Base-by-base conservation (phyloP, 2,797 vertebrate genomes). In the Potorous gilbertii region DNA sequence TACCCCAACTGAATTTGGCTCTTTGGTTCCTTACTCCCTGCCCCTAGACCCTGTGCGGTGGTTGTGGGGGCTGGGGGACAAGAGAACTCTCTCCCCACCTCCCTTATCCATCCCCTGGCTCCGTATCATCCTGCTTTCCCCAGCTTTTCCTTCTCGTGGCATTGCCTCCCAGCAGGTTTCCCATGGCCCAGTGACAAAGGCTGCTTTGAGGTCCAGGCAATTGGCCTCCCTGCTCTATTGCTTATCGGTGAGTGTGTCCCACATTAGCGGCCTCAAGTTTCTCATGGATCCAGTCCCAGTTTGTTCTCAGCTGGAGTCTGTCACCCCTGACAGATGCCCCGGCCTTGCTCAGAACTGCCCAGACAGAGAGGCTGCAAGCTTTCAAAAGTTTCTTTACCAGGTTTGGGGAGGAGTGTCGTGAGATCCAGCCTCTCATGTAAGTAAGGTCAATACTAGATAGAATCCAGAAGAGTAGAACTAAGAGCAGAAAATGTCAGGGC, bases 21-120 rank as follows among this genome's bases (percentile, higher is more conserved):
- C 90, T 94, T 95, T 52, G 34, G n/a, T n/a, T 55, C 66, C 56
- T 94, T 91, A 90, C 46, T 96, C 96, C 91, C 74, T 3, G 87
- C 90, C 92, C 95, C 74, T 93, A 95, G 92, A 92, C 0, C 94
- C 55, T 52, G 29, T 12, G 6, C 1, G 55, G 29, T 57, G 29
- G 57, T 92, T 57, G 94, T 56, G 57, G 11, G 10, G 31, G 93
- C 57, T 5, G 16, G 6, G 14, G n/a, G 1, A 16, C 16, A 12
- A 31, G 16, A 9, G 66, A 74, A 10, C 40, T 46, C 21, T 81
- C 3, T 18, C n/a, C 40, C 74, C 9, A 1, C 8, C 40, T 81
- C 40, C 74, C 21, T 81, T 74, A 21, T 74, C 66, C 6, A 9
- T 18, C n/a, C 74, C 21, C n/a, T 21, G 21, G 40, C 74, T 81